Conservation (phyloP, 92 coral and sea anemone genomes). For the Chrysogorgia sp. region DNA sequence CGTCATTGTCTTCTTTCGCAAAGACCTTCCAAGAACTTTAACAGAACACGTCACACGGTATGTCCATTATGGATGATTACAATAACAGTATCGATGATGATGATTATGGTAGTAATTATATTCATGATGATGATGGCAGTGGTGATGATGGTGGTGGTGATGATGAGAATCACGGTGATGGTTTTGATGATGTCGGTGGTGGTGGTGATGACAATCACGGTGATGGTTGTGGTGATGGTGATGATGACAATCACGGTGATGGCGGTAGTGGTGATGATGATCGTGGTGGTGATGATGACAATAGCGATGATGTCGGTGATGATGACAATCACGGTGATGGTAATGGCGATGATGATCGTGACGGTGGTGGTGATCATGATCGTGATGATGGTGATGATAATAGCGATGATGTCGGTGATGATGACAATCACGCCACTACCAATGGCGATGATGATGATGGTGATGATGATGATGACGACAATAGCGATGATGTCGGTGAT, state of each 20-base stretch:
- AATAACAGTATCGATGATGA: background rate
- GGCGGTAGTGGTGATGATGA: background rate
- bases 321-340: background rate
- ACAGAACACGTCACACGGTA: constrained; percentile 83
- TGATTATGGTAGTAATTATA: background rate
- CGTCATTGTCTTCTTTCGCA: constrained; percentile 87
- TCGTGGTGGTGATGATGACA: background rate
- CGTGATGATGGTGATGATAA: background rate
- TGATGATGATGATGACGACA: no score
- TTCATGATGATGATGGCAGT: background rate
- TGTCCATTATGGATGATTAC: background rate
- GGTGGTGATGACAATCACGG: background rate
- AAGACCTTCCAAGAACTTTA: constrained; percentile 81
- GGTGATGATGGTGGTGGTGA: background rate
- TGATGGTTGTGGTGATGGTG: no score
- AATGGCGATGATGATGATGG: background rate
- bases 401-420: background rate
- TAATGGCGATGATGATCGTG: background rate
- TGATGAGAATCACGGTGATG: background rate
- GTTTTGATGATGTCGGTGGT: background rate
- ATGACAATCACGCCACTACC: background rate
- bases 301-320: background rate
- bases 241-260: background rate
- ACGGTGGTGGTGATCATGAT: background rate
- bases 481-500: background rate